Base-by-base conservation (phyloP, 1,140 invertebrate genomes). In the Venustaconcha ellipsiformis region DNA sequence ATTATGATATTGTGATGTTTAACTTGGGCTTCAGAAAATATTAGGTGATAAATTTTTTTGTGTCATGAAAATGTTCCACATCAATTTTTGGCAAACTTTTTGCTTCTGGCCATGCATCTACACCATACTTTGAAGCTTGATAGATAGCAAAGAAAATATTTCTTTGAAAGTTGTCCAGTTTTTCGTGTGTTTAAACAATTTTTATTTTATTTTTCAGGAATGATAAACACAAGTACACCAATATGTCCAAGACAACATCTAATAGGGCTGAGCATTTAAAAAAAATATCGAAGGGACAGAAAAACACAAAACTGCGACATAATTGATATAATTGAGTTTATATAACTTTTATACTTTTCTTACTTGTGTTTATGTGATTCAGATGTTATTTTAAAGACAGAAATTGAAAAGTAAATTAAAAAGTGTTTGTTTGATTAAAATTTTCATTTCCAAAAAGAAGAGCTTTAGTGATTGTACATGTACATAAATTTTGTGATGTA, bases 161-260 rank as follows among this genome's bases (percentile, higher is more conserved):
- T 26, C 26, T 66, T 20, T 60, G 20, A 26, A 23, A 59, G 55
- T 59, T 0, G 14, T 48, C n/a, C 5, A 76, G 30, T 14, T 15
- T n/a, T 63, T n/a, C 14, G 18, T 56, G 26, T n/a, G 57, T 58
- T 62, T 30, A 62, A 60, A 17, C 30, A 11, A 20, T 23, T 30
- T 62, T 59, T 64, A n/a, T 70, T 30, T 76, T 67, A 20, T 72
- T 71, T 79, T 80, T 26, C 84, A 86, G 85, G 70, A 78, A 70
- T 72, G 88, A 89, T 78, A 76, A 81, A 2, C 85, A 88, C 58
- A 89, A 89, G 68, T 88, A 86, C 74, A 70, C 72, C 48, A 87
- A 84, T 68, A 74, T 78, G 69, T 80, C 76, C 76, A 89, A 89
- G 77, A 89, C 88, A 5, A 69, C 82, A 48, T 88, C 86, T 4